Evolutionary conservation across 2,113 vertebrate genomes (phyloP).

Genomic region (Notothenia coriiceps): DNA sequence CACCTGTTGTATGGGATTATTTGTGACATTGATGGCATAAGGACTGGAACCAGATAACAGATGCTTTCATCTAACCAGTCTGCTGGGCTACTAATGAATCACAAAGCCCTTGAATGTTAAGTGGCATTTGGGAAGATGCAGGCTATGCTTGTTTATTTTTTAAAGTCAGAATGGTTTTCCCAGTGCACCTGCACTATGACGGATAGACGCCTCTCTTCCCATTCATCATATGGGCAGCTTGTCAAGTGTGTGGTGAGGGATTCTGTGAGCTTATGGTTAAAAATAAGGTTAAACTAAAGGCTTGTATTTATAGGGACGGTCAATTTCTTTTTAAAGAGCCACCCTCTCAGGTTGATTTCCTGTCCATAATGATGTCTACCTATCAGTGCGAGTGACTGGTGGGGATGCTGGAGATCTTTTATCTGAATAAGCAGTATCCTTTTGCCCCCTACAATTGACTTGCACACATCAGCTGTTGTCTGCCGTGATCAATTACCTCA

Average conservation of each 20-base stretch:
- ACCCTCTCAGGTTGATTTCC: slow-evolving; percentile 36
- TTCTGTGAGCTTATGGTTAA: slow-evolving; percentile 12
- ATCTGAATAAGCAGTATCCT: slow-evolving; percentile 77
- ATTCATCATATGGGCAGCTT: slow-evolving; percentile 48
- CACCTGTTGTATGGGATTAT: slow-evolving; percentile 84
- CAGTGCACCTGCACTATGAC: slow-evolving; percentile 80
- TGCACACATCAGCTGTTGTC: slow-evolving; percentile 81
- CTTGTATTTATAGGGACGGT: slow-evolving; percentile 11
- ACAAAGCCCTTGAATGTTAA: slow-evolving; percentile 84
- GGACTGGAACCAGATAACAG: slow-evolving; percentile 83
- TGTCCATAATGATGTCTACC: slow-evolving; percentile 27
- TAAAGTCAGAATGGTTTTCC: slow-evolving; percentile 70
- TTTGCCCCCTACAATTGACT: slow-evolving; percentile 76
- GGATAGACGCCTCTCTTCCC: slow-evolving; percentile 68
- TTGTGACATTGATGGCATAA: slow-evolving; percentile 81
- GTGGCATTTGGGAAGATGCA: slow-evolving; percentile 85
- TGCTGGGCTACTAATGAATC: slow-evolving; percentile 83
- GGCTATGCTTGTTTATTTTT: slow-evolving; percentile 73
- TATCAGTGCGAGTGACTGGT: slow-evolving; percentile 65
- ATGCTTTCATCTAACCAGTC: slow-evolving; percentile 82
- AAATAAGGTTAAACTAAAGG: neutral
- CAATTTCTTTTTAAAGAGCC: neutral
- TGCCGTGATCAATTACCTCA: slow-evolving; percentile 83
- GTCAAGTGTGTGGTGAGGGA: slow-evolving; percentile 55
- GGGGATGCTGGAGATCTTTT: slow-evolving; percentile 62